Evolutionary conservation across 2,113 vertebrate genomes (phyloP), one percentile per base, ranked within the genome.

Genomic region (Synodontis membranacea): DNA sequence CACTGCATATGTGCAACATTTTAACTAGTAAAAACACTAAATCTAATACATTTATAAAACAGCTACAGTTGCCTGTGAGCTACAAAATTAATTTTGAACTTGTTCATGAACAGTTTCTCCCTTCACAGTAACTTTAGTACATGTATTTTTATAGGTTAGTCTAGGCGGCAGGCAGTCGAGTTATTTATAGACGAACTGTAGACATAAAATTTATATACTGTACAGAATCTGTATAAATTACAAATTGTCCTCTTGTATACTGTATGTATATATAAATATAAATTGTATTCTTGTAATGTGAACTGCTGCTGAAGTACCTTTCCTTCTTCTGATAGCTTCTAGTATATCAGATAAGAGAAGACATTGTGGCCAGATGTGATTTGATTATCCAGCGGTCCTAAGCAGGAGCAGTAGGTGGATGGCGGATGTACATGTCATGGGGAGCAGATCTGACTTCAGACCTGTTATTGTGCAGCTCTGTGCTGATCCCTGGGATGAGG

Each of bases 401-500:
- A 50, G 72, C 75, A 79, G 84, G 74, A 79, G 75, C 84, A 79
- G 72, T 75, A 76, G 54, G 72, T 75, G 70, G 37, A 56, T 44
- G 70, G 70, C 28, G 70, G 34, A 76, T 48, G 72, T 58, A 68
- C 23, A 75, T 84, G 52, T 56, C 52, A 80, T 58, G 50, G 50
- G 83, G 52, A 84, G 68, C 66, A 85, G 42, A 50, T 8, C 62
- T 70, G 84, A 84, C 60, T 87, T 56, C 25, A 78, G 74, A 80
- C 64, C 72, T 87, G n/a, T 79, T 74, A 80, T 70, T 46, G 46
- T 56, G 50, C 60, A 64, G 75, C 44, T n/a, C 31, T 28, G 44
- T 79, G 58, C 75, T 75, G 60, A 83, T 89, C 83, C 68, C 84
- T 82, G 62, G 80, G 89, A 91, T 91, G 83, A 92, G 90, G 84